Base-by-base conservation (phyloP, 2,888 invertebrate species). In the Eupithecia vulgata region DNA sequence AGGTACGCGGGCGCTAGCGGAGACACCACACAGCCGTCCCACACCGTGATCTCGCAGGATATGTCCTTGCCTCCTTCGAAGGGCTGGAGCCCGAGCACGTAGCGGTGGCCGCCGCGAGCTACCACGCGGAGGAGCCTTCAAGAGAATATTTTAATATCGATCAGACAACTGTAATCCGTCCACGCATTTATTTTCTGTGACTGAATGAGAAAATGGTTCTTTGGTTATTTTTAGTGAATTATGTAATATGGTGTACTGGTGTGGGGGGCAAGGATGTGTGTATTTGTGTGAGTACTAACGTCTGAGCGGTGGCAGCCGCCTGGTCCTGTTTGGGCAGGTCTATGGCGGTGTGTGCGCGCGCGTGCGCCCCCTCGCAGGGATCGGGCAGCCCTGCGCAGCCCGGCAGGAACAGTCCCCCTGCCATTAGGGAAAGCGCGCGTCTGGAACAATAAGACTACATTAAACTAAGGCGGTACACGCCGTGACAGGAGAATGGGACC, bases 11-110 rank as follows among this genome's bases (percentile, higher is more conserved):
- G 97, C 76, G 98, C 98, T n/a, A 99, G 94, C 0, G 99, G 99
- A 0, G 98, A 98, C 0, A 99, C 98, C 0, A 99, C 98, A 2
- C 99, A 98, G 0, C 99, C 99, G 85, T 99, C 97, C 98, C 99
- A 99, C 25, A 99, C 98, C 0, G 98, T 98, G 96, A 99, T 98
- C 91, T 99, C 98, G 0, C 97, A 95, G 12, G 97, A 96, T 70
- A 97, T 96, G 85, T 95, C 96, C 83, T 95, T 95, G 64, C 95
- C 95, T 0, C 94, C 95, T 48, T 95, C 95, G 82, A 94, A 94
- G 1, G 92, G 84, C 72, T 94, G 95, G 73, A 96, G 91, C 0
- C 96, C 99, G 0, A 99, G 93, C 76, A 99, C 96, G 85, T 98
- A 98, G 86, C 98, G 97, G 90, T 97, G 98, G 0, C 99, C 99